Conservation (phyloP, 2,113 vertebrate species). For the Rhinopithecus roxellana region DNA sequence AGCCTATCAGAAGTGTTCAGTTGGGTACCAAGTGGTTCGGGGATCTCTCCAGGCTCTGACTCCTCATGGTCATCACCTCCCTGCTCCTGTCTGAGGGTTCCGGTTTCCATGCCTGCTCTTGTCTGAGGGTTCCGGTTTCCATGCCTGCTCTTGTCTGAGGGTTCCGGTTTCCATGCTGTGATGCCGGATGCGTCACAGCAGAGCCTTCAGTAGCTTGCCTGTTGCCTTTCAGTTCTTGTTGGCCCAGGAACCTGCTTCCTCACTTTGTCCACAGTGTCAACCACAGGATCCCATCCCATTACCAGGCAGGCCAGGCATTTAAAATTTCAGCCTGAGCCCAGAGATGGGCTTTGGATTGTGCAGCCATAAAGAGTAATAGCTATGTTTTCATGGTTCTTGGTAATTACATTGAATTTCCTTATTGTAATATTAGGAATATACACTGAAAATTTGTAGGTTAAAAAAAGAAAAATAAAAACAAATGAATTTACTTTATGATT, state of each 20-base stretch:
- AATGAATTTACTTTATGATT: constrained; percentile 78
- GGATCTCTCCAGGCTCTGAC: background rate
- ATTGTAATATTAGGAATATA: constrained; percentile 51
- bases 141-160: background rate
- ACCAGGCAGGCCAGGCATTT: background rate
- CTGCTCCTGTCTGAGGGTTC: background rate
- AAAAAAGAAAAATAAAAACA: constrained; percentile 77
- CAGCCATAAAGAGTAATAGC: constrained; percentile 41
- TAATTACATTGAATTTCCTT: constrained; percentile 67
- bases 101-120: background rate
- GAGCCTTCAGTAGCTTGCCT: background rate
- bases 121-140: background rate
- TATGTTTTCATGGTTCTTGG: constrained; percentile 44
- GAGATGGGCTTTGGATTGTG: constrained; percentile 4
- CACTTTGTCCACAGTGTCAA: background rate
- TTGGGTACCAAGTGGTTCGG: background rate
- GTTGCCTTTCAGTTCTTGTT: background rate
- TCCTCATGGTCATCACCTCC: background rate
- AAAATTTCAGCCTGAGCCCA: background rate
- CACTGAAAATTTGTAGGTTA: constrained; percentile 70
- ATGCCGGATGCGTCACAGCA: background rate
- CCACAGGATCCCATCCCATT: background rate
- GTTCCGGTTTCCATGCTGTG: background rate
- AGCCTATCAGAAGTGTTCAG: background rate
- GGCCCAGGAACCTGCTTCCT: background rate